These are phyloP conservation scores for Girardia tigrina DNA, from an alignment of 2,888 invertebrate genomes.

Conservation along the genomic window DNA sequence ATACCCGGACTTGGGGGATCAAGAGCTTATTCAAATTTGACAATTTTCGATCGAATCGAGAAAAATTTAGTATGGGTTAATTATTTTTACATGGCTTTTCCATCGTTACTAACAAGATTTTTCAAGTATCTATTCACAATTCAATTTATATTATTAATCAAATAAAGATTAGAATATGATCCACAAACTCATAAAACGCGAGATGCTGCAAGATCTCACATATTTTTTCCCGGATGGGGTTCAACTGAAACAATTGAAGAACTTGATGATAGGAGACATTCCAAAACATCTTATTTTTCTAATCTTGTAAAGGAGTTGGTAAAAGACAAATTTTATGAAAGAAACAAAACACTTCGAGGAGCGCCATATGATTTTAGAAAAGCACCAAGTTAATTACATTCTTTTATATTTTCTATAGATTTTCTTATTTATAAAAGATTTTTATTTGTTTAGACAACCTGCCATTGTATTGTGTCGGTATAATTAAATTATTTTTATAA, in stretches of 20 bases:
- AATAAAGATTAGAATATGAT: conserved; percentile 10
- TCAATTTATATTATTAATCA: too few relatives aligned
- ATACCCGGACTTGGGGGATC: neutral
- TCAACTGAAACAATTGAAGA: conserved; percentile 29
- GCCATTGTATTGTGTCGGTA: too few relatives aligned
- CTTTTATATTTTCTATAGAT: too few relatives aligned
- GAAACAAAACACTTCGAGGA: conserved; percentile 20
- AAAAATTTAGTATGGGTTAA: too few relatives aligned
- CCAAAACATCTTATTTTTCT: conserved; percentile 21
- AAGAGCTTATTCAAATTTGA: neutral
- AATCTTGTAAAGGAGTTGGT: conserved; percentile 4
- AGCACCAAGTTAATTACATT: conserved; percentile 34
- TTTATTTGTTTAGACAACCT: too few relatives aligned
- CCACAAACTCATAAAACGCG: neutral
- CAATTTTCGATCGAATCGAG: neutral
- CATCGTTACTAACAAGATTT: too few relatives aligned
- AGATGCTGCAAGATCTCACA: neutral
- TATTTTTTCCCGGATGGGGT: conserved; percentile 33
- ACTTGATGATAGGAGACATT: conserved; percentile 31
- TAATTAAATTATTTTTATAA: too few relatives aligned
- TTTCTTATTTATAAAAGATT: too few relatives aligned
- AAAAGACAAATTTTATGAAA: conserved; percentile 17
- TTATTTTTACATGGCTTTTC: too few relatives aligned
- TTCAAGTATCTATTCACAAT: too few relatives aligned
- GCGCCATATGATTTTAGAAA: conserved; percentile 34